These are phyloP conservation scores for Aphelinus atriplicis DNA, from an alignment of 1,140 invertebrate genomes.

Conservation along the genomic window DNA sequence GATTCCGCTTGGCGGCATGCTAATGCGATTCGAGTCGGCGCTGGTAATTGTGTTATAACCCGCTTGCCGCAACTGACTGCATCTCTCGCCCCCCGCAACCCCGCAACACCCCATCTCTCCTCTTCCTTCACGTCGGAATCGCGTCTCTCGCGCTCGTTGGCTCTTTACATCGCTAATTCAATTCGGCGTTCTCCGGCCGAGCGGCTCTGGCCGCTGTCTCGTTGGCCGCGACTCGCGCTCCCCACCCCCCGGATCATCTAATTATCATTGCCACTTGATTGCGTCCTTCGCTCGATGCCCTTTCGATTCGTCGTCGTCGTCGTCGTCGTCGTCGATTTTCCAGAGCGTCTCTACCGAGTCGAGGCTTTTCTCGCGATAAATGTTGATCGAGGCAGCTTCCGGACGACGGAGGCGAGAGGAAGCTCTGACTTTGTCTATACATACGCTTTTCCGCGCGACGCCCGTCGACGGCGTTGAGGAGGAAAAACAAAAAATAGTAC, in stretches of 20 bases:
- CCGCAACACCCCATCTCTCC: background rate
- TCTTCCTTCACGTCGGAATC: background rate
- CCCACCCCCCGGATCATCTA: too few relatives aligned
- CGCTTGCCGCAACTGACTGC: slow-evolving; percentile 42
- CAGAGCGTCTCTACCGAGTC: background rate
- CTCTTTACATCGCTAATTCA: too few relatives aligned
- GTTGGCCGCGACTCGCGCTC: too few relatives aligned
- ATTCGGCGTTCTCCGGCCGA: too few relatives aligned
- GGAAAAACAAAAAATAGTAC: too few relatives aligned
- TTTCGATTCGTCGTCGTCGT: background rate
- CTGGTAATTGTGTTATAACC: slow-evolving; percentile 52
- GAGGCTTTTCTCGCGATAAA: background rate
- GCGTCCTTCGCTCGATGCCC: too few relatives aligned
- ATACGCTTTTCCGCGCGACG: background rate
- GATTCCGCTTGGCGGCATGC: slow-evolving; percentile 42
- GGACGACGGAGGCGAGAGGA: background rate
- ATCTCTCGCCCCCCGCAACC: slow-evolving; percentile 20
- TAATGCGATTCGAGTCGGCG: slow-evolving; percentile 52
- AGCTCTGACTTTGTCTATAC: too few relatives aligned
- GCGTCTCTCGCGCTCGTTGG: background rate
- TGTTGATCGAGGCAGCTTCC: background rate
- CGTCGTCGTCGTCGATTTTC: background rate
- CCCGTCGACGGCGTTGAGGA: background rate
- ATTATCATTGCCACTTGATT: too few relatives aligned
- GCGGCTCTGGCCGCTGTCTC: too few relatives aligned